phyloP scores from a whole-genome alignment of 2,888 invertebrate genomes.

The Aethes cnicana region DNA sequence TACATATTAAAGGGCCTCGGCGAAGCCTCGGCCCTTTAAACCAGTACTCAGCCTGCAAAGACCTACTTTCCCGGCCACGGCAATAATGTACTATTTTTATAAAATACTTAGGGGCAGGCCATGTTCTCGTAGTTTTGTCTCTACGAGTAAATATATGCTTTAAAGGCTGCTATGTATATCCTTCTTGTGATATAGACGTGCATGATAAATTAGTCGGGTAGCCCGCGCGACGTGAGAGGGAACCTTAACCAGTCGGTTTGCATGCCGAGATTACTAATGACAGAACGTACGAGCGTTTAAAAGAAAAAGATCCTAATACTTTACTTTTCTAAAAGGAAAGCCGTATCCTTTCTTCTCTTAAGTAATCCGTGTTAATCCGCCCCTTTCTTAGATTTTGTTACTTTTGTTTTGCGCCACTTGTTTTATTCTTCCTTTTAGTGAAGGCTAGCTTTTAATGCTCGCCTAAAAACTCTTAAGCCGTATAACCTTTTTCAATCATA shows the following conservation, averaged over 20 bases:
- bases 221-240: slow-evolving; percentile 25
- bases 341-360: slow-evolving; percentile 23
- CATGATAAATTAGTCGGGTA: slow-evolving; percentile 28
- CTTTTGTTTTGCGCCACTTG: slow-evolving; percentile 12
- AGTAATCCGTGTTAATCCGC: slow-evolving; percentile 22
- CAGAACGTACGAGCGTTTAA: slow-evolving; percentile 27
- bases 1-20: too few relatives aligned
- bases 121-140: neutral
- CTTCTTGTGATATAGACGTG: slow-evolving; percentile 21
- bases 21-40: too few relatives aligned
- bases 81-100: too few relatives aligned
- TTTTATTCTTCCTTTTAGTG: neutral
- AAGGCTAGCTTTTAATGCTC: too few relatives aligned
- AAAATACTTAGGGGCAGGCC: neutral
- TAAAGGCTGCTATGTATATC: neutral
- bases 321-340: slow-evolving; percentile 29
- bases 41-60: too few relatives aligned
- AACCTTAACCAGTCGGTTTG: slow-evolving; percentile 26
- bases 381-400: slow-evolving; percentile 13
- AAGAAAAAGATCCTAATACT: slow-evolving; percentile 19
- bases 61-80: too few relatives aligned
- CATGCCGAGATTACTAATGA: slow-evolving; percentile 30
- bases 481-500: neutral
- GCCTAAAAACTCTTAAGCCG: neutral
- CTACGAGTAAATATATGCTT: neutral